Percentiles rank a stretch among this genome's conserved stretches.
These are phyloP conservation scores for Catharus minimus DNA, from an alignment of 2,113 vertebrate species.

Conservation along the genomic window DNA sequence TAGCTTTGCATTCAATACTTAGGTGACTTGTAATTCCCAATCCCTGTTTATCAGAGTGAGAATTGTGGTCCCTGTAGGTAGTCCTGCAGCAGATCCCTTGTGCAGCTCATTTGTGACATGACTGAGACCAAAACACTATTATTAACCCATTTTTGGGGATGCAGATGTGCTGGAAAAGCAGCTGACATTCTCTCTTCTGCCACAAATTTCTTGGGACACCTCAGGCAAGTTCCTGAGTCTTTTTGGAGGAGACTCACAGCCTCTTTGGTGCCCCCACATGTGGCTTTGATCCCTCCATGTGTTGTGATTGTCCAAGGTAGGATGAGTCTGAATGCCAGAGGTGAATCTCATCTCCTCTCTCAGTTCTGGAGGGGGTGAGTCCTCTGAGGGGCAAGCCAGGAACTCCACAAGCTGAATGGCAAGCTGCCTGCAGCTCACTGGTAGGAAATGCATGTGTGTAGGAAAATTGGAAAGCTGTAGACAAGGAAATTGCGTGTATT, in stretches of 20 bases:
- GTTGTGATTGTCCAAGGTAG: neutral
- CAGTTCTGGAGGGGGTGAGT: neutral
- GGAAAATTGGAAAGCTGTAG: conserved; percentile 24
- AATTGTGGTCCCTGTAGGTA: neutral
- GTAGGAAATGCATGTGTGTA: neutral
- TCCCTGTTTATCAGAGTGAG: neutral
- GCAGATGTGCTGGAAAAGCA: neutral
- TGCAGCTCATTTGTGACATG: neutral
- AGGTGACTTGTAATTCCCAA: neutral
- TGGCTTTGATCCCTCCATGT: neutral
- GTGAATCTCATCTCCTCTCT: neutral
- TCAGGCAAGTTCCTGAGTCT: neutral
- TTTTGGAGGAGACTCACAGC: neutral
- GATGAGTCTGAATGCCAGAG: neutral
- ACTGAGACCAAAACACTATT: neutral
- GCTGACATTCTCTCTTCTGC: neutral
- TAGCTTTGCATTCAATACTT: neutral
- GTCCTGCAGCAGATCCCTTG: neutral
- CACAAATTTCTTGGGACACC: neutral
- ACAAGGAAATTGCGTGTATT: neutral
- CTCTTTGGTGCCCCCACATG: neutral
- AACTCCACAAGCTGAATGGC: neutral
- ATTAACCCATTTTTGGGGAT: neutral
- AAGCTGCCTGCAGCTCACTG: neutral
- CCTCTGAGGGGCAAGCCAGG: neutral